A percentile compares a stretch with the other conserved stretches of the same genome.
Evolutionary conservation across 2,113 vertebrate species (phyloP).

Genomic region (Casuarius casuarius): DNA sequence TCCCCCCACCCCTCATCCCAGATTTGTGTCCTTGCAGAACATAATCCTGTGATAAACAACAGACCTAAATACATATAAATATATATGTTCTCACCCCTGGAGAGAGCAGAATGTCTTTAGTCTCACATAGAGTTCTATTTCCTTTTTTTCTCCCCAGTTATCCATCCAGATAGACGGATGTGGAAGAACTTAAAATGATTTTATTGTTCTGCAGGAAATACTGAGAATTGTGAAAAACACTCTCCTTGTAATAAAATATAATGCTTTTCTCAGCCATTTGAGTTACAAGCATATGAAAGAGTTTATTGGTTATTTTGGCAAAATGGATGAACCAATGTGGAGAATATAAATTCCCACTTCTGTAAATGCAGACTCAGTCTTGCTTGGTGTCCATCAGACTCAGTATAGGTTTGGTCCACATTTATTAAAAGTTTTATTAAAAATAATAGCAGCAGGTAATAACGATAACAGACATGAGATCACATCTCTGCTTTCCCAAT

Average conservation of each 20-base stretch:
- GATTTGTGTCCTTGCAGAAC: neutral
- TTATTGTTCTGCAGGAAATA: neutral
- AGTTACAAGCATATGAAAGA: neutral
- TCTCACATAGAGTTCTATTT: neutral
- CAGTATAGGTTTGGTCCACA: neutral
- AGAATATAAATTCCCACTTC: neutral
- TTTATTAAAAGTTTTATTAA: neutral
- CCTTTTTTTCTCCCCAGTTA: neutral
- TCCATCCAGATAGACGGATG: neutral
- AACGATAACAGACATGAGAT: rapidly evolving
- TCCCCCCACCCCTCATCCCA: neutral
- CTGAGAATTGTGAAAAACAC: neutral
- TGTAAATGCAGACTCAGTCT: neutral
- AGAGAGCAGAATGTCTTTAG: neutral
- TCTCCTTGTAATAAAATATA: neutral
- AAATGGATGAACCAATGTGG: neutral
- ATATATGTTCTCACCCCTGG: neutral
- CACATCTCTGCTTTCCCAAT: neutral
- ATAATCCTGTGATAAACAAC: neutral
- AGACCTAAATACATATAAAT: neutral
- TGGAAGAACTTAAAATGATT: neutral
- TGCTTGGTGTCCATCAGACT: neutral
- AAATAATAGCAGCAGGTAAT: neutral
- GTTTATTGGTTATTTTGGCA: neutral
- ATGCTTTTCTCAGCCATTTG: rapidly evolving